These are phyloP conservation scores for Celastrina argiolus DNA, from an alignment of 2,888 invertebrate genomes.

Conservation along the genomic window DNA sequence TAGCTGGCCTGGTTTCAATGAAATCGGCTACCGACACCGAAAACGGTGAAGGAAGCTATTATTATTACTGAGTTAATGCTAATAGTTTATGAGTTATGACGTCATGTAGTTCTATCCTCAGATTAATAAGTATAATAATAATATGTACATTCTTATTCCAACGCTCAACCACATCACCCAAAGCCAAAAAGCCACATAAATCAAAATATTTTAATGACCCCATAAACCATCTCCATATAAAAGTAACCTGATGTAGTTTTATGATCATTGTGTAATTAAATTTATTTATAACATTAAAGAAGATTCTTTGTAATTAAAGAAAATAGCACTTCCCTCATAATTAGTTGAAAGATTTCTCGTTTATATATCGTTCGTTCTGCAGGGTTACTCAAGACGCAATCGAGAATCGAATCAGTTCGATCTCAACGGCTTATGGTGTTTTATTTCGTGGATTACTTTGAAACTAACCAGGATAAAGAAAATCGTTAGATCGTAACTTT, in stretches of 20 bases:
- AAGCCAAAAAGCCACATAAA: conserved; percentile 60
- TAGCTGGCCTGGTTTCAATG: too few species aligned
- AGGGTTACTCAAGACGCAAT: too few species aligned
- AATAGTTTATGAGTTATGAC: background rate
- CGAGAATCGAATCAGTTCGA: too few species aligned
- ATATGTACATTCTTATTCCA: too few species aligned
- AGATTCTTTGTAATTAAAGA: background rate
- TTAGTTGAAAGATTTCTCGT: background rate
- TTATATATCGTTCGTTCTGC: too few species aligned
- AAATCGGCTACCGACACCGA: too few species aligned
- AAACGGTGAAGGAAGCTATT: too few species aligned
- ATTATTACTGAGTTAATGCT: background rate
- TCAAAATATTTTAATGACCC: conserved; percentile 67
- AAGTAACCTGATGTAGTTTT: conserved; percentile 9
- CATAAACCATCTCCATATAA: conserved; percentile 50
- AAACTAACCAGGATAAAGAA: too few species aligned
- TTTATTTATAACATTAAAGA: background rate
- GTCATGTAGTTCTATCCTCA: background rate
- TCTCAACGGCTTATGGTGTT: too few species aligned
- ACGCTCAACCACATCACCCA: background rate
- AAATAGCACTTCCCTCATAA: conserved; percentile 5
- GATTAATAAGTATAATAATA: too few species aligned
- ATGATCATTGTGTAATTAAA: background rate
- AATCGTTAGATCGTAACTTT: too few species aligned
- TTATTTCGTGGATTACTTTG: too few species aligned